Base-by-base conservation (phyloP, 2,113 vertebrate species). In the Aphyosemion australe region DNA sequence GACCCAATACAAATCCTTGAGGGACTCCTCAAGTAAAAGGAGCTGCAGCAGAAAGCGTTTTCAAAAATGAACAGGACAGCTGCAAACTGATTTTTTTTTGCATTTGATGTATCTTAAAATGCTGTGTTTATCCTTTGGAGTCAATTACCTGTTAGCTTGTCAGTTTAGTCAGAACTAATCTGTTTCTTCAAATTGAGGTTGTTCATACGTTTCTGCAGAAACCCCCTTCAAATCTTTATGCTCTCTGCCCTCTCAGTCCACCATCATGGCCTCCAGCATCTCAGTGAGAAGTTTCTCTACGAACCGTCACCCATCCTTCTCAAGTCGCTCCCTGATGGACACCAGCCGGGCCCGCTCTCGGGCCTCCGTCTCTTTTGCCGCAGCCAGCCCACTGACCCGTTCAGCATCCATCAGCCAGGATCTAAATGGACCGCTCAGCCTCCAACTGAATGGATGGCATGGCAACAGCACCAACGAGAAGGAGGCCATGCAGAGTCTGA, bases 401-500 rank as follows among this genome's bases (percentile, higher is more conserved):
- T 88, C 93, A 0, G 60, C 74, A 53, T 93, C 93, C 2, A 67
- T 91, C 63, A 68, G 89, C 80, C 88, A 89, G 32, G 91, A 92
- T 50, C 87, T 93, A 47, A 93, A 92, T 6, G 88, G 88, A 6
- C 78, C 90, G 3, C 13, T 62, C 20, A 62, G 55, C 64, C 59
- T 90, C 59, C 85, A 91, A 0, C 79, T 87, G 6, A 92, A 91
- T 0, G 89, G 90, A 12, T 46, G 90, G 39, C 88, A 88, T 12
- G 90, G 86, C 63, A 91, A 82, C 83, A 90, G 85, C 78, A 48
- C 78, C 85, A 93, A 93, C 1, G 94, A 95, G 15, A 97, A 97
- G 75, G 95, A 95, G 65, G 94, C 95, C 79, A 96, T 97, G 95
- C 95, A 97, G 91, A 94, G 93, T 71, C 94, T 97, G 68, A 97